These are phyloP conservation scores for Pseudopipra pipra DNA, from an alignment of 2,113 vertebrate genomes.

Conservation along the genomic window DNA sequence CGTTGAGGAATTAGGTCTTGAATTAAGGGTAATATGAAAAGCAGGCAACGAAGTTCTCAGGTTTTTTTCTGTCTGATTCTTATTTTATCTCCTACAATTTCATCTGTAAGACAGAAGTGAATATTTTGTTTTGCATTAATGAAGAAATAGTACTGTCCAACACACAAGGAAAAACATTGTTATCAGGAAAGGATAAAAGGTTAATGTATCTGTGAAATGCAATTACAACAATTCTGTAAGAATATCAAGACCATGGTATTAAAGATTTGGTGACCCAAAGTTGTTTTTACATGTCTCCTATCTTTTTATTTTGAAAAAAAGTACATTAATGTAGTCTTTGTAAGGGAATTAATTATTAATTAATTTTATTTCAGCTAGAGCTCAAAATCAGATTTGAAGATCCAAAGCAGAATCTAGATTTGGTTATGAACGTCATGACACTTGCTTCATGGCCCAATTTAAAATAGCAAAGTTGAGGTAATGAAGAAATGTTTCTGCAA, in stretches of 20 bases:
- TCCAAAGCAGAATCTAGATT: not conserved
- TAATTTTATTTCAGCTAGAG: not conserved
- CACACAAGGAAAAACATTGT: not conserved
- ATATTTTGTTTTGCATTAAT: not conserved
- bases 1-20: not conserved
- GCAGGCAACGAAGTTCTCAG: not conserved
- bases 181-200: not conserved
- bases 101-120: slow-evolving; percentile 22
- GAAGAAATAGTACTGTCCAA: not conserved
- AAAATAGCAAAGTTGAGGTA: not conserved
- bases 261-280: not conserved
- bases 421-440: not conserved
- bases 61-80: too few relatives aligned
- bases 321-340: not conserved
- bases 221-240: not conserved
- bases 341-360: slow-evolving; percentile 3
- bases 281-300: not conserved
- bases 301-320: not conserved
- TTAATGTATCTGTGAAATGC: not conserved
- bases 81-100: slow-evolving; percentile 22
- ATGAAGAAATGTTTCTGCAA: not conserved
- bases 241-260: not conserved
- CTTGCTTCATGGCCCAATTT: not conserved
- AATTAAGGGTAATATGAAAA: not conserved
- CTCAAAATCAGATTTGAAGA: not conserved